Evolutionary conservation across 2,113 vertebrate genomes (phyloP), one percentile per base, ranked within the genome.

Genomic region (Ia io): DNA sequence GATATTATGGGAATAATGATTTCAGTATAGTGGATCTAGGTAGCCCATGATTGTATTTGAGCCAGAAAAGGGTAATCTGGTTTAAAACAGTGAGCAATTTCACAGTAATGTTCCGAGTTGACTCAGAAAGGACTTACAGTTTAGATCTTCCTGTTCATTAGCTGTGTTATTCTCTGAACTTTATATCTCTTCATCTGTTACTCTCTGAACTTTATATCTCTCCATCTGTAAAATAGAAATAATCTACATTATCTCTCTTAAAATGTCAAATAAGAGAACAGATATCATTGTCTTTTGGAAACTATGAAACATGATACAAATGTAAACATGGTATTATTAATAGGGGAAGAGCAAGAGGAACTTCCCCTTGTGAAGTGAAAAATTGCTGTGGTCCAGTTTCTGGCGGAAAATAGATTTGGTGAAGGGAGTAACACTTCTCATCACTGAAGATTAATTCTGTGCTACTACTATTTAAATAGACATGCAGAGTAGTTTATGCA

Each of bases 181-280:
- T 97, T 91, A 63, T 59, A 61, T 49, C 73, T 90, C 44, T 49
- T 69, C 16, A 51, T 51, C 51, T 51, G 51, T n/a, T 79, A 37
- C 71, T 86, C 6, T 90, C 10, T 93, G 65, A 84, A 70, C 87
- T 88, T 97, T 95, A 69, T 56, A 67, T 44, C 71, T 90, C 51
- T 47, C 56, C 67, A 67, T 85, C 20, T 97, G 11, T 84, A 63
- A 77, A 61, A 74, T 70, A 49, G 35, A 44, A 49, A 59, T 93
- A 84, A 35, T 92, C 47, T 77, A 28, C 12, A 5, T 90, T 73
- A 40, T 74, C n/a, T 87, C 8, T 85, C 69, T 84, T 90, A 53
- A 9, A 40, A 14, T 84, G 37, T 53, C 25, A 84, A 79, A 37
- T 91, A 65, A 78, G 83, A 82, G 49, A 51, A 59, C 9, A 89